Base-by-base conservation (phyloP, 1,140 invertebrate species). In the Battus philenor region DNA sequence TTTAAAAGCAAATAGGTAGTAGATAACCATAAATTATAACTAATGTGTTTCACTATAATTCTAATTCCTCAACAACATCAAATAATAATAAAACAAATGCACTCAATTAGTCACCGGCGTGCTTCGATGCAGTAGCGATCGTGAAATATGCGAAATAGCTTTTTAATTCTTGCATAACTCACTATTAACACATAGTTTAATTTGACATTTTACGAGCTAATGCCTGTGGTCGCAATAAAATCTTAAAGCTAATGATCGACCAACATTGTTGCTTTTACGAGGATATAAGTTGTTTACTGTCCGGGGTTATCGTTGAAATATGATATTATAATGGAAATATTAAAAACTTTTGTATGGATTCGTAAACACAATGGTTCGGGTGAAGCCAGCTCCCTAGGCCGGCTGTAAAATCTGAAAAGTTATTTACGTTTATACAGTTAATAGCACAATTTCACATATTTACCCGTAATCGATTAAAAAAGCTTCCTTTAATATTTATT, bases 121-220 rank as follows among this genome's bases (percentile, higher is more conserved):
- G 8, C 20, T 26, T 36, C 44, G 18, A 22, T 41, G 43, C 60
- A 31, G 64, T 68, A 70, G 67, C 62, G 47, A 16, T 50, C 24
- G 45, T 51, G 39, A 57, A 59, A 52, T 47, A 65, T 48, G 53
- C 57, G 47, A 66, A 67, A 56, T 53, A 46, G 34, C 50, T 47
- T 59, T 60, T 55, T 54, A 51, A 65, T 65, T 55, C 46, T 38
- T 17, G 30, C 36, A 68, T 71, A 67, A 68, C 59, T 72, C 57
- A 68, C 53, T 62, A 67, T 61, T 66, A 68, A 74, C 54, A 72
- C 53, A 53, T 67, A 64, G 54, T 68, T 70, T 59, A 48, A 55
- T 66, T 47, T 61, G 68, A 70, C 65, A 56, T 59, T 75, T 77
- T 66, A 73, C 54, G 63, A 63, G 22, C 27, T 46, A 32, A 34